phyloP scores from a whole-genome alignment of 1,140 invertebrate species.

The Pectinophora gossypiella region DNA sequence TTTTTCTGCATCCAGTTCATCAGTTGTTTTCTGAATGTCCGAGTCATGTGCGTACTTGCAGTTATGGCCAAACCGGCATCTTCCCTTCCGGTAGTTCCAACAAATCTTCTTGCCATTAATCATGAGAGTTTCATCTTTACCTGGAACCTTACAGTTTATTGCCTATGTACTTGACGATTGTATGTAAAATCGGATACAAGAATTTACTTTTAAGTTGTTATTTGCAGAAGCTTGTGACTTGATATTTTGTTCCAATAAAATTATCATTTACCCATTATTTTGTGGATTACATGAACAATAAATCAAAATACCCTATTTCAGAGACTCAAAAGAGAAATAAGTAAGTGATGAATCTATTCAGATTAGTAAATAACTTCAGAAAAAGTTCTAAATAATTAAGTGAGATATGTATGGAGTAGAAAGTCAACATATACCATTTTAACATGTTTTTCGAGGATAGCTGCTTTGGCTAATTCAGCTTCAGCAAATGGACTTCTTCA shows the following conservation, averaged over 20 bases:
- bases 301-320: no score
- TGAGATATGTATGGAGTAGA: no score
- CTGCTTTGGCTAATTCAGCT: slow-evolving; percentile 90
- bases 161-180: slow-evolving; percentile 76
- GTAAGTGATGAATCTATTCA: no score
- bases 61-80: slow-evolving; percentile 93
- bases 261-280: no score
- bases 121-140: slow-evolving; percentile 82
- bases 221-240: no score
- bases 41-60: slow-evolving; percentile 95
- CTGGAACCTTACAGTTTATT: slow-evolving; percentile 77
- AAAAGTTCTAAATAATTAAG: no score
- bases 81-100: slow-evolving; percentile 94
- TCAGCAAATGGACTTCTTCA: slow-evolving; percentile 91
- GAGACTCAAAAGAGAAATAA: no score
- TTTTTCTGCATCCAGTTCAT: slow-evolving; percentile 76
- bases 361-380: no score
- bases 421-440: slow-evolving; percentile 87
- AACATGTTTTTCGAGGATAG: slow-evolving; percentile 93
- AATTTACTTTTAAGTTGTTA: slow-evolving; percentile 27
- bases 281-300: no score
- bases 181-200: slow-evolving; percentile 50
- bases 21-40: slow-evolving; percentile 80
- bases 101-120: slow-evolving; percentile 94
- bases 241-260: no score